These are phyloP conservation scores for Coendou prehensilis DNA, from an alignment of 2,797 vertebrate genomes.

Conservation along the genomic window DNA sequence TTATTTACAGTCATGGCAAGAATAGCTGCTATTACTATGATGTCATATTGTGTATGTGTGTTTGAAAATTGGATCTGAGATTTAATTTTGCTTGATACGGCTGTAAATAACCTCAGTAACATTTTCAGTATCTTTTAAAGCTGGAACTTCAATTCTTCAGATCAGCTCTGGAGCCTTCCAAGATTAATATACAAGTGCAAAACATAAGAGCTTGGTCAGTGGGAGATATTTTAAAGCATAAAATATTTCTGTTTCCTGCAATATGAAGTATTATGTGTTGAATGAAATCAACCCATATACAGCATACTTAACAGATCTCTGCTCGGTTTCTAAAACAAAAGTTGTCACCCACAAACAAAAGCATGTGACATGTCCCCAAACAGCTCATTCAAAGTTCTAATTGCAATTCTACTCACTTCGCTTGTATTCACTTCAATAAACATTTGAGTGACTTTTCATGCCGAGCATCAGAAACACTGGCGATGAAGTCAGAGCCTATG, in stretches of 20 bases:
- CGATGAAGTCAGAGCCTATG: neutral
- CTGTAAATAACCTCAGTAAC: neutral
- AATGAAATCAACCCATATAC: slow-evolving; percentile 15
- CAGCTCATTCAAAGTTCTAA: slow-evolving; percentile 76
- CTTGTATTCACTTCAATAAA: slow-evolving; percentile 79
- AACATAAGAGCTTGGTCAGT: neutral
- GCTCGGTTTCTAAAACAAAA: slow-evolving; percentile 75
- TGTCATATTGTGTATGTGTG: neutral
- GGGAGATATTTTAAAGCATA: slow-evolving; percentile 21
- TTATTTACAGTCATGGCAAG: neutral
- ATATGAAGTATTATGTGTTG: slow-evolving; percentile 22
- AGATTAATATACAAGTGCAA: neutral
- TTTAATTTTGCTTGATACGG: neutral
- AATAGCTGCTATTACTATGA: neutral
- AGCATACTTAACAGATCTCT: slow-evolving; percentile 60
- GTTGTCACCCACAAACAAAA: slow-evolving; percentile 82
- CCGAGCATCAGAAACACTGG: slow-evolving; percentile 60
- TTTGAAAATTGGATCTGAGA: slow-evolving; percentile 14
- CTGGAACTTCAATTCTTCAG: neutral
- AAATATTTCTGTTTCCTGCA: slow-evolving; percentile 31
- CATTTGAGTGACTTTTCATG: slow-evolving; percentile 77
- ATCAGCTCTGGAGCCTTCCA: neutral
- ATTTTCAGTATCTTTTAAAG: neutral
- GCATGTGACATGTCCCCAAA: slow-evolving; percentile 70
- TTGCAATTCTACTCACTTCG: slow-evolving; percentile 79